phyloP scores from a whole-genome alignment of 2,888 invertebrate genomes.

The Escarpia spicata region DNA sequence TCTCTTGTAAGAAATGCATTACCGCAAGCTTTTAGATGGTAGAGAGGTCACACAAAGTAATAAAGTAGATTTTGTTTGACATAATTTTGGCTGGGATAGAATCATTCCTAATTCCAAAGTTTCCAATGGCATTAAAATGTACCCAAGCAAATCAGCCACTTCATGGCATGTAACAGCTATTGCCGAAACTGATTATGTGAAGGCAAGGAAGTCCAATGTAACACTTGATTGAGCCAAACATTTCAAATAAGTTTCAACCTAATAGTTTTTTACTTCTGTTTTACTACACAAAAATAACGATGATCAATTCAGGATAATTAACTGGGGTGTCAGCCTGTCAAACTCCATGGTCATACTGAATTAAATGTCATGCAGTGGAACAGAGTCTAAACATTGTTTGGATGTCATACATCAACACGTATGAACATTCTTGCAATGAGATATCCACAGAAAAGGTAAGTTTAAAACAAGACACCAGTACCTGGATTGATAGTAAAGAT shows the following conservation, averaged over 20 bases:
- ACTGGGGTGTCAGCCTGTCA: neutral
- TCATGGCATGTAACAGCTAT: no score
- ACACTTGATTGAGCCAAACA: neutral
- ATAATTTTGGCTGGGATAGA: no score
- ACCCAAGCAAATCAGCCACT: no score
- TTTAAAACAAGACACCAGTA: constrained; percentile 34
- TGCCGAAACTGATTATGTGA: no score
- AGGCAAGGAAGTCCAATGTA: no score
- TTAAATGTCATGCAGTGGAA: neutral
- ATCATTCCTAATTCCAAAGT: no score
- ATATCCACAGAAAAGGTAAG: neutral
- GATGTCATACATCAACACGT: neutral
- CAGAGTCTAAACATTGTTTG: neutral
- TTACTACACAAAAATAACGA: neutral
- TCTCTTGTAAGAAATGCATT: no score
- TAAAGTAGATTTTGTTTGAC: no score
- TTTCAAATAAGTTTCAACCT: neutral
- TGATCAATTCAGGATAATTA: neutral
- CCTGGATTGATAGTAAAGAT: constrained; percentile 62
- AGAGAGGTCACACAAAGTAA: no score
- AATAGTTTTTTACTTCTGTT: neutral
- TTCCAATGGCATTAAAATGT: no score
- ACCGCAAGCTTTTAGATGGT: no score
- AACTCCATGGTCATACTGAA: neutral
- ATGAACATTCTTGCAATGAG: neutral